Base-by-base conservation (phyloP, 2,113 vertebrate species). In the Amblyornis subalaris region DNA sequence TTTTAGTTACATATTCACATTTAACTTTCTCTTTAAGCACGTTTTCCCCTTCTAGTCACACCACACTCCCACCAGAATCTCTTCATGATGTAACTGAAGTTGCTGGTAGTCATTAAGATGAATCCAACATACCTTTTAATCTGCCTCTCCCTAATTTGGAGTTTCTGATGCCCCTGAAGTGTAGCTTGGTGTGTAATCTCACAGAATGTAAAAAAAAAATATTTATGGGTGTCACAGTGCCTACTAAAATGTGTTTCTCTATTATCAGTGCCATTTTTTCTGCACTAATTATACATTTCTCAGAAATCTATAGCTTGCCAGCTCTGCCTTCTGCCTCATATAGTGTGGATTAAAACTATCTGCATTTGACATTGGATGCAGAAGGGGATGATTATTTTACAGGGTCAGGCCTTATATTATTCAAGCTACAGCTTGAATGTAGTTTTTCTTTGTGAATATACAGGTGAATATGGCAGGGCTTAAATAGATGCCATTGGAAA, bases 391-490 rank as follows among this genome's bases (percentile, higher is more conserved):
- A 50, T n/a, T 58, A 38, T 22, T 70, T 88, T 50, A 10, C 28
- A 74, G 14, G 8, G 35, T 66, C 33, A 53, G 18, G 8, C 9
- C 10, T 75, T 69, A 9, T 28, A 19, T 42, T 62, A 36, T 44
- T 85, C 14, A 44, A 64, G 14, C 10, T 88, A 26, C 12, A 55
- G 4, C 9, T 12, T 50, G 20, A 88, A 65, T 15, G 7, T 33
- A 29, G 14, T 7, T 84, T 62, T 87, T 74, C 38, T 74, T 16
- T 55, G 21, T 9, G 9, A 7, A 35, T 62, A 74, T 38, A n/a
- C 8, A 28, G 21, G 31, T 38, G 28, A 72, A 44, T 61, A 48
- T 1, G 0, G 2, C 3, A 58, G 31, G 7, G 1, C 17, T 72
- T 78, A 55, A 23, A 72, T 33, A 54, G 79, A 75, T 13, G 45